Base-by-base conservation (phyloP, 2,888 invertebrate species). In the Falcaria lacertinaria region DNA sequence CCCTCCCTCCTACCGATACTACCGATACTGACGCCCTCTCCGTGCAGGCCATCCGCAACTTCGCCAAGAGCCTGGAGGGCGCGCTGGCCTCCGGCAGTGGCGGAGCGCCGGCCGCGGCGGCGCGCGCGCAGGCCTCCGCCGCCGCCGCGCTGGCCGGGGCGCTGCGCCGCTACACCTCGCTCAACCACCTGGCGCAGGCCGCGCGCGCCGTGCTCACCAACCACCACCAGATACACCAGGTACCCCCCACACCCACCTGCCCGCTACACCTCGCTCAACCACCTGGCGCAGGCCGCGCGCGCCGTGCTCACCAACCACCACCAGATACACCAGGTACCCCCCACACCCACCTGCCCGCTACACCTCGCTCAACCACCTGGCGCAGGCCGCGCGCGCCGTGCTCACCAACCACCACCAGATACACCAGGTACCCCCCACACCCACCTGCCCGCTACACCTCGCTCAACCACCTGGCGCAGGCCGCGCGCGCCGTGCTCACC, bases 181-280 rank as follows among this genome's bases (percentile, higher is more conserved):
- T 99, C 50, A 99, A 99, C 89, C 99, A 99, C 85, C 91, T 99
- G 67, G 98, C 99, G 50, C 95, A 96, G 84, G 97, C 98, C 39
- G 98, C 98, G 4, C 91, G 98, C 42, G 98, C 98, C 41, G 98
- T 99, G 44, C 92, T 99, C 55, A 96, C 97, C 82, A 99, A 98
- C 86, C 94, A 95, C 57, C 94, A 95, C 58, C 98, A 98, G 90
- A 98, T 98, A 69, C 94, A 94, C 60, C 98, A 98, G 83, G 97
- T 61, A 32, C 75, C 97, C 60, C 91, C 38, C 93, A 97, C 82
- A 97, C 97, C 14, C 96, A 96, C 1, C 85, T 98, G 33, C 76
- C 96, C 97, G 81, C 93, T 94, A 60, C 93, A 94, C 59, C 97
- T 97, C 87, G 97, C 98, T 85, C 2, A 19, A 19, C 89, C 99